Evolutionary conservation across 1,140 invertebrate genomes (phyloP).

Genomic region (Diorhabda carinulata): DNA sequence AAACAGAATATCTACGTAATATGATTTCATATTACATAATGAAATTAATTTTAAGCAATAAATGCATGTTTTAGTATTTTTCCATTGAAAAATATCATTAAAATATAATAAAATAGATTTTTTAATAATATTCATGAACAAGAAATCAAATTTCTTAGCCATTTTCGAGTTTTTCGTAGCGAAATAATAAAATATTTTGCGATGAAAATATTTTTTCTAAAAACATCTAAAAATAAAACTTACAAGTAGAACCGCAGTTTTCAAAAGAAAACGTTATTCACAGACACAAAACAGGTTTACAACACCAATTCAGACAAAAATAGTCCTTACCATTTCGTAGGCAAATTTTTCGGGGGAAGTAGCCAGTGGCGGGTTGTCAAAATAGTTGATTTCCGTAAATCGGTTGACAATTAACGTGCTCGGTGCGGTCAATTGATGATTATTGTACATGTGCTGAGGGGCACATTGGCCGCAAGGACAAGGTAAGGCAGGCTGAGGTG

Average conservation of each 20-base stretch:
- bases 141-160: too few relatives aligned
- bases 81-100: too few relatives aligned
- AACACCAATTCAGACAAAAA: constrained; percentile 14
- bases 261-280: background rate
- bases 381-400: constrained; percentile 49
- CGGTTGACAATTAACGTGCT: constrained; percentile 47
- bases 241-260: constrained; percentile 2
- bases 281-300: constrained; percentile 8
- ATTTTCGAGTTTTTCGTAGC: too few relatives aligned
- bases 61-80: too few relatives aligned
- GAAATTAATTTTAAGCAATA: too few relatives aligned
- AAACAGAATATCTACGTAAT: too few relatives aligned
- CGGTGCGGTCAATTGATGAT: constrained; percentile 38
- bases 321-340: constrained; percentile 44
- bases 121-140: too few relatives aligned
- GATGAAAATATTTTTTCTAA: background rate
- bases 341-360: constrained; percentile 37
- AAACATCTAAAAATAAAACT: background rate
- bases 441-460: constrained; percentile 41
- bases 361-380: constrained; percentile 41
- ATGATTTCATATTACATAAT: too few relatives aligned
- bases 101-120: too few relatives aligned
- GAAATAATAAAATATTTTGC: too few relatives aligned
- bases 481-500: constrained; percentile 27
- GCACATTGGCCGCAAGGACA: constrained; percentile 46